Percentiles rank a stretch among this genome's conserved stretches.
Conservation (phyloP, 2,888 invertebrate genomes). For the Lasioglossum oenotherae region DNA sequence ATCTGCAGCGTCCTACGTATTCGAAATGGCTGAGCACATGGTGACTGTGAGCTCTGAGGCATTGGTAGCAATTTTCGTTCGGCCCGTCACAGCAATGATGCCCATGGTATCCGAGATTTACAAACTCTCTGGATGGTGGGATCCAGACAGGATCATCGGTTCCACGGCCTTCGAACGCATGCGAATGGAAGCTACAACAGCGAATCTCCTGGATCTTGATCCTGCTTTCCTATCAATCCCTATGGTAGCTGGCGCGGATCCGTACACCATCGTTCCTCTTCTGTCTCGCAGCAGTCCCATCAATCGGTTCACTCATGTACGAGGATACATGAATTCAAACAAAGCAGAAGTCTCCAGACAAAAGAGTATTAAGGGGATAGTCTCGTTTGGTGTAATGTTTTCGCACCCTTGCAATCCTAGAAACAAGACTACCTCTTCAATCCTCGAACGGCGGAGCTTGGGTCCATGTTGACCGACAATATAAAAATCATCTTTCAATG, state of each 20-base stretch:
- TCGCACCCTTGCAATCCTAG: too few relatives aligned
- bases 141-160: constrained; percentile 78
- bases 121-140: constrained; percentile 69
- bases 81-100: constrained; percentile 78
- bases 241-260: constrained; percentile 78
- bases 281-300: constrained; percentile 74
- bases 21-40: constrained; percentile 72
- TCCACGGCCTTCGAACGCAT: constrained; percentile 75
- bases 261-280: constrained; percentile 76
- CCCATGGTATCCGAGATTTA: constrained; percentile 79
- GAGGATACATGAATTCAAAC: constrained; percentile 7
- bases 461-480: neutral
- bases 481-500: neutral
- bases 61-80: constrained; percentile 76
- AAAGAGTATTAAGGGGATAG: neutral
- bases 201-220: constrained; percentile 75
- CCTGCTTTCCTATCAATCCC: constrained; percentile 76
- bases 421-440: too few relatives aligned
- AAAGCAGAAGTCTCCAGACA: neutral
- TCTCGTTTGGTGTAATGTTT: too few relatives aligned
- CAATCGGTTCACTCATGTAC: constrained; percentile 72
- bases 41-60: constrained; percentile 73
- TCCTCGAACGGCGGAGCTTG: neutral
- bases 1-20: constrained; percentile 70
- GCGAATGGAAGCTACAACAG: constrained; percentile 76